Base-by-base conservation (phyloP, 2,888 invertebrate genomes). In the Acleris laterana region DNA sequence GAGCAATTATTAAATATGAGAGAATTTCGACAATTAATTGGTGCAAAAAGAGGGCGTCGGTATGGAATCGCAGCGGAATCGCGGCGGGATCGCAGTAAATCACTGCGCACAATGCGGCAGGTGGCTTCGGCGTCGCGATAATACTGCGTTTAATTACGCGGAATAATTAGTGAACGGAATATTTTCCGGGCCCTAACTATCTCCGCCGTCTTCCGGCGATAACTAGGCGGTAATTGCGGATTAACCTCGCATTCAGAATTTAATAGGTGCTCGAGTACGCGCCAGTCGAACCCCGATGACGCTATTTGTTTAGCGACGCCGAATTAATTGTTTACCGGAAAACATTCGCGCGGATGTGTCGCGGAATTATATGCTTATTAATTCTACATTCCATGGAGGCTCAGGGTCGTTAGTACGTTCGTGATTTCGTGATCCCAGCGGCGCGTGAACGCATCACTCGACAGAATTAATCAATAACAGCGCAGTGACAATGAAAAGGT, bases 81-180 rank as follows among this genome's bases (percentile, higher is more conserved):
- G 89, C 87, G 83, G 80, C 84, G 84, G 89, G 86, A 86, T 84
- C 88, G 90, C 91, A 84, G 90, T 93, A 93, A 93, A 93, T 93
- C 92, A 93, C 85, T 72, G 79, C 84, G 84, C 90, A 93, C 93
- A 93, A 93, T 89, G 91, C 85, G 85, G 82, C 92, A 93, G 91
- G 91, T 93, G 92, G 91, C 89, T 89, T 82, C 89, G 89, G 89
- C 90, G 88, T 82, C 87, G 88, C 89, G 90, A 90, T 92, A 91
- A 92, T 92, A 86, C 89, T 78, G 88, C 88, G 93, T 91, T 93
- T 93, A 93, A 93, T 93, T 93, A 92, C 93, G 89, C 87, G 93
- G 93, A 93, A 93, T 93, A 93, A 93, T 93, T 93, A 93, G 90
- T 89, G 91, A 90, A 90, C 90, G 92, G 92, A 92, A 93, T 91